Base-by-base conservation (phyloP, 2,888 invertebrate species). In the Empis stercorea region DNA sequence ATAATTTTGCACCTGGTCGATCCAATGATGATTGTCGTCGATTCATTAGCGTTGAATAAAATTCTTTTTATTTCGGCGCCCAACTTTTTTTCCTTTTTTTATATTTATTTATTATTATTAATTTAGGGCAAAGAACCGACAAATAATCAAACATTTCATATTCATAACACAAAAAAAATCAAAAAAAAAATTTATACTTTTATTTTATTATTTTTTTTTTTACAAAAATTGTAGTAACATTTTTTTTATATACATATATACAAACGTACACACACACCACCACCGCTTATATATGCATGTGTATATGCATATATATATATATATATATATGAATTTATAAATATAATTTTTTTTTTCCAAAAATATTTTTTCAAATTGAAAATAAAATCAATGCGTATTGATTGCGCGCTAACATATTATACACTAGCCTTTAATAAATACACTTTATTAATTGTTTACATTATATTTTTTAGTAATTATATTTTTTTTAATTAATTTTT, bases 1-100 rank as follows among this genome's bases (percentile, higher is more conserved):
- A 4, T 27, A 9, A 27, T 27, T 20, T 40, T 54, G 43, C 54
- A 62, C 62, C 62, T 62, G 61, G 61, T 59, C 61, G 60, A 59
- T 63, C 63, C 58, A 62, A 54, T 56, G 62, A 62, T 47, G 52
- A 52, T 59, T 61, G 62, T 58, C 62, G 59, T 55, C 62, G 62
- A 61, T 59, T 62, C 63, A 63, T 63, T 63, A 58, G 61, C 57
- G 55, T 52, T 55, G 45, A 48, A 30, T 49, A 41, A 50, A 50
- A 46, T 46, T n/a, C n/a, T 30, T 48, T 41, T 43, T 50, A 51
- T 50, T 51, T 52, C 52, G 52, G 52, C 49, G 51, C 52, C 51
- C 52, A 51, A 45, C 44, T 49, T 48, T 53, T 50, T 48, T 50
- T 52, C 48, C 46, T 51, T 51, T 46, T n/a, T n/a, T 46, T 47